Percentiles rank a stretch among this genome's conserved stretches.
These are phyloP conservation scores for Platycnemis pennipes DNA, from an alignment of 2,888 invertebrate genomes.

Conservation along the genomic window DNA sequence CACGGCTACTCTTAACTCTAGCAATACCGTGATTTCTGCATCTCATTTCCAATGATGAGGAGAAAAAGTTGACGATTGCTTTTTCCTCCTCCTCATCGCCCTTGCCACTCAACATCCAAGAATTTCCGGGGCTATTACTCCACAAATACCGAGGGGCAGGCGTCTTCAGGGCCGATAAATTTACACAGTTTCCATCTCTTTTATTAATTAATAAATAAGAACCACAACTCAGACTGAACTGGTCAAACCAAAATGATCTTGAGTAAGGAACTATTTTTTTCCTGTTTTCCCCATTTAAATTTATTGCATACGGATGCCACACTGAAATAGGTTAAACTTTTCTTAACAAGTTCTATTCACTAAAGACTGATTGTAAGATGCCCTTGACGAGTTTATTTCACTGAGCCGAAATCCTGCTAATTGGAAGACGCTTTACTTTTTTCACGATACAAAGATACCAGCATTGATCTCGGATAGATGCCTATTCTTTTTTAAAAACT, in stretches of 20 bases:
- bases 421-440: not conserved
- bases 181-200: not conserved
- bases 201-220: not conserved
- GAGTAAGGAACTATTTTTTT: not conserved
- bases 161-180: not conserved
- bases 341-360: not conserved
- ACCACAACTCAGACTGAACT: not conserved
- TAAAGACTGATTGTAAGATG: not conserved
- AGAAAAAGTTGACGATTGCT: not conserved
- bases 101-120: not conserved
- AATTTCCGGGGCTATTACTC: not conserved
- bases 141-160: not conserved
- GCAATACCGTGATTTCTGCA: no score
- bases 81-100: not conserved
- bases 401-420: conserved; percentile 8
- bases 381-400: not conserved
- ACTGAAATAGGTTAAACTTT: not conserved
- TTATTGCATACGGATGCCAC: not conserved
- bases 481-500: conserved; percentile 15
- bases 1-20: no score
- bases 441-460: not conserved
- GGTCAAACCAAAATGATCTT: not conserved
- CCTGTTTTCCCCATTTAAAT: not conserved
- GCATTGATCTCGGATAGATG: not conserved
- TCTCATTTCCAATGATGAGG: not conserved